These are phyloP conservation scores for Fukomys damarensis DNA, from an alignment of 2,113 vertebrate species.

Conservation along the genomic window DNA sequence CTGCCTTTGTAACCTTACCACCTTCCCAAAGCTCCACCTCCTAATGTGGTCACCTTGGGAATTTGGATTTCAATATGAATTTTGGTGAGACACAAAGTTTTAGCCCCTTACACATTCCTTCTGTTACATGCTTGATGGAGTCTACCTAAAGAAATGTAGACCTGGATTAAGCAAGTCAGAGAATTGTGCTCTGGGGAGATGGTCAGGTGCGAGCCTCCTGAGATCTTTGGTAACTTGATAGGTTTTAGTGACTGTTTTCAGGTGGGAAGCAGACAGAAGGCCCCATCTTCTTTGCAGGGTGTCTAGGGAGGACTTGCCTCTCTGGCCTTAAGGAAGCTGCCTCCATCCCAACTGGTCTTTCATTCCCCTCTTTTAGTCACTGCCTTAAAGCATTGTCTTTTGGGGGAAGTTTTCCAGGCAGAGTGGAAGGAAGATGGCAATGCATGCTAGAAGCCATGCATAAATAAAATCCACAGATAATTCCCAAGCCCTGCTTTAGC, in stretches of 20 bases:
- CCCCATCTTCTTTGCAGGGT: not conserved
- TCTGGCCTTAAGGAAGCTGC: not conserved
- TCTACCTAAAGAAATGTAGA: not conserved
- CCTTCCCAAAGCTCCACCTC: not conserved
- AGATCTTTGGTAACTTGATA: not conserved
- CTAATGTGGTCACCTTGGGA: not conserved
- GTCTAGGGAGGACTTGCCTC: not conserved
- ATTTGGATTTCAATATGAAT: not conserved
- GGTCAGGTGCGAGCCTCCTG: not conserved
- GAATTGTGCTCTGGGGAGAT: rapidly evolving
- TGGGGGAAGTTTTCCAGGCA: slow-evolving; percentile 52
- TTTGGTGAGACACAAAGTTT: not conserved
- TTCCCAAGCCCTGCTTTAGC: slow-evolving; percentile 10
- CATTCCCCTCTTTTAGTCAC: not conserved
- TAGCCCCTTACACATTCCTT: not conserved
- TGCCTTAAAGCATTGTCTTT: not conserved
- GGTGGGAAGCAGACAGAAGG: not conserved
- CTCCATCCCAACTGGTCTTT: not conserved
- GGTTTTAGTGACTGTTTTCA: not conserved
- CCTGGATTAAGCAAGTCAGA: not conserved
- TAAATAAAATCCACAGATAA: slow-evolving; percentile 61
- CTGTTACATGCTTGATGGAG: not conserved
- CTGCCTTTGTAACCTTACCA: not conserved
- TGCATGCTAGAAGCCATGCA: slow-evolving; percentile 46
- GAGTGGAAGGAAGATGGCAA: slow-evolving; percentile 38